Percentiles rank a stretch among this genome's conserved stretches.
phyloP scores from a whole-genome alignment of 2,888 invertebrate species.

The Ochropleura leucogaster region DNA sequence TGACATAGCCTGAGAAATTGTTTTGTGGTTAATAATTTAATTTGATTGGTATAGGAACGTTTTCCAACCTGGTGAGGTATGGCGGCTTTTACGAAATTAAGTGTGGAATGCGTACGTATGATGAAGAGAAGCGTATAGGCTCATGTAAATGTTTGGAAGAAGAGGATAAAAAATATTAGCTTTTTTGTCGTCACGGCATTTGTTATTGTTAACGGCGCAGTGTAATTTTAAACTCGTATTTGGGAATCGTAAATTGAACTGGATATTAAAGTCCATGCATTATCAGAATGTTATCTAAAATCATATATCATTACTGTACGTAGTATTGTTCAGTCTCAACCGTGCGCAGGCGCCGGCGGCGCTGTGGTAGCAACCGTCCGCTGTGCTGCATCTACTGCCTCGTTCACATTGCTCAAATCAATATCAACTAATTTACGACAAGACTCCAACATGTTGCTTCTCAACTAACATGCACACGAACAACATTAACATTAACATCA shows the following conservation, averaged over 20 bases:
- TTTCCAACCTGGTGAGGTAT: slow-evolving; percentile 14
- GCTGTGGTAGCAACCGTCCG: too few species aligned
- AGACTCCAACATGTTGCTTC: too few species aligned
- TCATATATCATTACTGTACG: neutral
- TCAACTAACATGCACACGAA: too few species aligned
- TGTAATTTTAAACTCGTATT: too few species aligned
- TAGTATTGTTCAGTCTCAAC: neutral
- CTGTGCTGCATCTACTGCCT: neutral
- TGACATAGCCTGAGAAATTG: neutral
- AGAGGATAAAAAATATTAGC: neutral
- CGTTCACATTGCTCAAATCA: too few species aligned
- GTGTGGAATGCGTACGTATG: slow-evolving; percentile 14
- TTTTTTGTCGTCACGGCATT: too few species aligned
- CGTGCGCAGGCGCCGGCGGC: too few species aligned
- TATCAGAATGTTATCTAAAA: neutral
- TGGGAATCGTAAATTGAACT: too few species aligned
- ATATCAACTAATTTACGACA: too few species aligned
- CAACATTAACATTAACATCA: too few species aligned
- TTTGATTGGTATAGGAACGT: slow-evolving; percentile 15
- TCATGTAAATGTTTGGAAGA: neutral
- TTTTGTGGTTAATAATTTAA: slow-evolving; percentile 24
- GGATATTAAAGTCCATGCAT: too few species aligned
- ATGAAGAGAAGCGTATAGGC: neutral
- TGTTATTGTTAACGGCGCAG: too few species aligned
- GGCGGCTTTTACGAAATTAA: slow-evolving; percentile 24